phyloP scores from a whole-genome alignment of 1,140 invertebrate genomes.

The Thalassaphorura encarpata region DNA sequence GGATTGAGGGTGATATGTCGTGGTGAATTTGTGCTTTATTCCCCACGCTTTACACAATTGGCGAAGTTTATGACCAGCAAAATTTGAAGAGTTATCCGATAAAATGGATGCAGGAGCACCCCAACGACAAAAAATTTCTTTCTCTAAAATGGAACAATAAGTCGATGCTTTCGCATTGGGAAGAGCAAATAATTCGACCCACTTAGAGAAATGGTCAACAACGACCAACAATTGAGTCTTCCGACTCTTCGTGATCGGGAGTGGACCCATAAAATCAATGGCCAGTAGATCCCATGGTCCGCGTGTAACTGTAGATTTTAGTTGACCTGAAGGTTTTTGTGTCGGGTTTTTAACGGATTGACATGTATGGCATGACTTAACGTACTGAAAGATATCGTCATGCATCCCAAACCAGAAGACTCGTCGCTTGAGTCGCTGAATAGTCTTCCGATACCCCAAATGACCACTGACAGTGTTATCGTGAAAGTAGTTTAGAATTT shows the following conservation, averaged over 20 bases:
- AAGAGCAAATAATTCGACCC: slow-evolving; percentile 31
- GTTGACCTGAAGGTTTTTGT: not conserved
- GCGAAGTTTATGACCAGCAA: slow-evolving; percentile 17
- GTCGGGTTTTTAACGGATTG: slow-evolving; percentile 9
- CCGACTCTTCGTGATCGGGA: slow-evolving; percentile 20
- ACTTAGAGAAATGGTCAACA: slow-evolving; percentile 30
- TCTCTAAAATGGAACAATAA: slow-evolving; percentile 23
- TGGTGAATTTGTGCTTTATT: slow-evolving; percentile 28
- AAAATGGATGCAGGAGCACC: slow-evolving; percentile 31
- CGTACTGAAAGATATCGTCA: slow-evolving; percentile 10
- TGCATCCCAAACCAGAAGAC: slow-evolving; percentile 13
- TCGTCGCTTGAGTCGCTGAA: slow-evolving; percentile 1
- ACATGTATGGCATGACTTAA: slow-evolving; percentile 7
- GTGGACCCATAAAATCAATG: slow-evolving; percentile 31
- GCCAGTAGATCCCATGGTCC: slow-evolving; percentile 31
- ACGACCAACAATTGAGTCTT: slow-evolving; percentile 26
- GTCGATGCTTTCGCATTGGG: slow-evolving; percentile 5
- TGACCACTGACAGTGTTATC: slow-evolving; percentile 12
- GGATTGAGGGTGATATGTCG: slow-evolving; percentile 37
- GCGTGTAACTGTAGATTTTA: slow-evolving; percentile 1
- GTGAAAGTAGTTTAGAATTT: slow-evolving; percentile 13
- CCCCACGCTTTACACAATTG: slow-evolving; percentile 12
- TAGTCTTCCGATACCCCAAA: slow-evolving; percentile 16
- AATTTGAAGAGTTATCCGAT: slow-evolving; percentile 33
- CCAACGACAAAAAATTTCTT: slow-evolving; percentile 32